Conservation (phyloP, 1,140 invertebrate species). For the Doryteuthis pealeii region DNA sequence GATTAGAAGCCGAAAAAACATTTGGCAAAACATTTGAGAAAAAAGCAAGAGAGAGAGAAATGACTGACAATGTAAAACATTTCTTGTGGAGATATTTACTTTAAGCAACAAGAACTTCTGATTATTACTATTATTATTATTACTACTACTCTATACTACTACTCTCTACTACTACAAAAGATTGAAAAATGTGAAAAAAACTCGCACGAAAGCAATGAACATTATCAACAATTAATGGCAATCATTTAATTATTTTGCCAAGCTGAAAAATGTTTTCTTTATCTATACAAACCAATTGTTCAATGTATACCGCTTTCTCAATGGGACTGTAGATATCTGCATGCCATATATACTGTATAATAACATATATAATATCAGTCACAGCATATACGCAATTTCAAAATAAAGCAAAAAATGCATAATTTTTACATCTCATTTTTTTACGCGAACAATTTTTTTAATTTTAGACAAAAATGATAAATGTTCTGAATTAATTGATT, state of each 20-base stretch:
- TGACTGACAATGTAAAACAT: background rate
- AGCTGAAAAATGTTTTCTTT: background rate
- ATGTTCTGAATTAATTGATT: too few relatives aligned
- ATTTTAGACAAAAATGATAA: too few relatives aligned
- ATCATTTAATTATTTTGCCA: background rate
- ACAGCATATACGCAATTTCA: too few relatives aligned
- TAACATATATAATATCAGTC: too few relatives aligned
- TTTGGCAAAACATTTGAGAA: background rate
- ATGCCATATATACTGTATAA: too few relatives aligned
- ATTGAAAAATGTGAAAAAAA: background rate
- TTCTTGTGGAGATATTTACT: constrained; percentile 2
- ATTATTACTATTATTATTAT: background rate
- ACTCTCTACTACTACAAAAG: too few relatives aligned
- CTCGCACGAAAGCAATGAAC: background rate
- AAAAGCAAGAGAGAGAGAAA: background rate
- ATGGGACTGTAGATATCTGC: background rate
- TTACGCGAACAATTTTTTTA: too few relatives aligned
- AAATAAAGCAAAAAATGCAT: too few relatives aligned
- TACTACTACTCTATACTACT: too few relatives aligned
- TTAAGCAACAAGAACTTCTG: background rate
- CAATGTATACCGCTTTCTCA: constrained; percentile 1
- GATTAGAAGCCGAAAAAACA: background rate
- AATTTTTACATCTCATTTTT: too few relatives aligned
- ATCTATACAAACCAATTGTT: background rate
- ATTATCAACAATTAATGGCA: constrained; percentile 3